Evolutionary conservation across 2,888 invertebrate genomes (phyloP).

Genomic region (Idaea straminata): DNA sequence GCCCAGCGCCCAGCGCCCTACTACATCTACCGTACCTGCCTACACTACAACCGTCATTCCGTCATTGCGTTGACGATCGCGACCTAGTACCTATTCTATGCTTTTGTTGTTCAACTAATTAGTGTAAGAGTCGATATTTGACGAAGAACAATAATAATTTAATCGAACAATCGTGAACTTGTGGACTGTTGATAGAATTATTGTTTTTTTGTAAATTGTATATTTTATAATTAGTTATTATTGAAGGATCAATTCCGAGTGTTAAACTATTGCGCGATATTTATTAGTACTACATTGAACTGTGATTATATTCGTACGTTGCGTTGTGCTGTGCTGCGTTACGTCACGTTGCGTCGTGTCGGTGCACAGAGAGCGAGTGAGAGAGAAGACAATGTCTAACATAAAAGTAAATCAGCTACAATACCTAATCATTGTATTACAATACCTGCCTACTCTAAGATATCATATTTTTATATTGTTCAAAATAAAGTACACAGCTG

Average conservation of each 20-base stretch:
- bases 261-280: conserved; percentile 55
- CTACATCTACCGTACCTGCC: background rate
- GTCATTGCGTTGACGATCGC: conserved; percentile 9
- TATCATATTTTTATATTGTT: conserved; percentile 76
- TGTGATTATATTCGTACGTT: conserved; percentile 57
- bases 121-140: conserved; percentile 52
- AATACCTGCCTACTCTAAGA: conserved; percentile 63
- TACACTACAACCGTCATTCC: background rate
- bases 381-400: background rate
- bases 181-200: conserved; percentile 58
- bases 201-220: conserved; percentile 65
- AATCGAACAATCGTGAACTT: conserved; percentile 47
- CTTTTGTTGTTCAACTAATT: conserved; percentile 64
- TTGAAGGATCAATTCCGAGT: conserved; percentile 59
- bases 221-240: conserved; percentile 72
- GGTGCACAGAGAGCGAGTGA: conserved; percentile 2
- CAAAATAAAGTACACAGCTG: conserved; percentile 70
- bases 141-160: conserved; percentile 47
- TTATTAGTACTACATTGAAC: conserved; percentile 67
- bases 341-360: too few relatives aligned
- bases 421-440: conserved; percentile 44
- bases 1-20: background rate
- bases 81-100: conserved; percentile 40
- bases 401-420: background rate
- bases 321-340: conserved; percentile 19